These are phyloP conservation scores for Lepus americanus DNA, from an alignment of 2,113 vertebrate genomes.

Conservation along the genomic window DNA sequence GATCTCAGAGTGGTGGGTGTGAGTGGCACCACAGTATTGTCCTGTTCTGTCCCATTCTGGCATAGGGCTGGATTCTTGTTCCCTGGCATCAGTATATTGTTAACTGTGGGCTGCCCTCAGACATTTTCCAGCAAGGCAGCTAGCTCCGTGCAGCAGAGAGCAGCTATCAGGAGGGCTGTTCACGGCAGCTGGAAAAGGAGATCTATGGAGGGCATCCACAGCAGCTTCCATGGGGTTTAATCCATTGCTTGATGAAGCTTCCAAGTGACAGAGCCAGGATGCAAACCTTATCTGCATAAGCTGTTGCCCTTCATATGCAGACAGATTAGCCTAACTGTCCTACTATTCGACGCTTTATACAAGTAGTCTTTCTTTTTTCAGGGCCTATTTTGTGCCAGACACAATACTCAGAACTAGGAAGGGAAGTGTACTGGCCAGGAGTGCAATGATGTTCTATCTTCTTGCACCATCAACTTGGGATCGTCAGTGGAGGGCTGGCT, in stretches of 20 bases:
- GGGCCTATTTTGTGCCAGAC: not conserved
- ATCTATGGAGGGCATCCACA: not conserved
- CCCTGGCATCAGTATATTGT: rapidly evolving
- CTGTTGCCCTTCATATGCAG: not conserved
- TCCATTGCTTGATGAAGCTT: not conserved
- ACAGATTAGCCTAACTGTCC: not conserved
- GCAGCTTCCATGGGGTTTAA: not conserved
- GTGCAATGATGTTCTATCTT: not conserved
- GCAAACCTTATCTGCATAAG: not conserved
- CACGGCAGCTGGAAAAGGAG: not conserved
- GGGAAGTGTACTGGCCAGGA: rapidly evolving
- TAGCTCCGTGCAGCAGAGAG: not conserved
- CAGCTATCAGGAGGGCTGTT: too few relatives aligned
- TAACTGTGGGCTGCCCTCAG: not conserved
- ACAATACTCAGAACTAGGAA: not conserved
- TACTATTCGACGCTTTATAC: not conserved
- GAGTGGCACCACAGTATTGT: rapidly evolving
- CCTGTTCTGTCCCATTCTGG: too few relatives aligned
- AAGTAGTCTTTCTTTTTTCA: not conserved
- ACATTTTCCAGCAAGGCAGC: not conserved
- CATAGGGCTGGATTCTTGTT: too few relatives aligned
- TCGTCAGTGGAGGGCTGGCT: rapidly evolving
- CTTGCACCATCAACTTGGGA: rapidly evolving
- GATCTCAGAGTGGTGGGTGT: too few relatives aligned
- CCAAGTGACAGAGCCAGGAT: not conserved